A percentile compares a stretch with the other conserved stretches of the same genome.
These are phyloP conservation scores for Scelioninae gen. 1 DNA, from an alignment of 2,888 invertebrate species.

Conservation along the genomic window DNA sequence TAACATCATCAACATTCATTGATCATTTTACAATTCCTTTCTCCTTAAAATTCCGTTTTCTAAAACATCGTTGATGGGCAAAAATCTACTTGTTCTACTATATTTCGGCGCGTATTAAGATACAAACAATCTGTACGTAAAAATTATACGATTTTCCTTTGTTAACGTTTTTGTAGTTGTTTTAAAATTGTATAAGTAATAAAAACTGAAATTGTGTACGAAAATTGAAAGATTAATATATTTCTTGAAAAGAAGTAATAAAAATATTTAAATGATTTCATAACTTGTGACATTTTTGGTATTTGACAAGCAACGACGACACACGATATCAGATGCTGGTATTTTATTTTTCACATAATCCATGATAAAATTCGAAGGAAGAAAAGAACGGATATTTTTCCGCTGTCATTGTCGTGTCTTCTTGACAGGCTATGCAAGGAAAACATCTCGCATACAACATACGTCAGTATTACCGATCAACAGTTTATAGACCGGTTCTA, in stretches of 20 bases:
- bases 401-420: conserved; percentile 56
- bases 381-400: conserved; percentile 46
- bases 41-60: too few relatives aligned
- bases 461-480: conserved; percentile 55
- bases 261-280: neutral
- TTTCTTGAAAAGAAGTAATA: too few relatives aligned
- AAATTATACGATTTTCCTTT: too few relatives aligned
- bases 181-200: too few relatives aligned
- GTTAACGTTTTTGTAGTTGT: too few relatives aligned
- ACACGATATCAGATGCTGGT: neutral
- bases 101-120: too few relatives aligned
- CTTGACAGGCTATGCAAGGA: conserved; percentile 50
- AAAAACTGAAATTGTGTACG: neutral
- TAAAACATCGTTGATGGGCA: too few relatives aligned
- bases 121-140: too few relatives aligned
- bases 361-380: conserved; percentile 27
- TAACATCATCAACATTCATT: conserved; percentile 1
- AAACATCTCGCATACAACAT: conserved; percentile 59
- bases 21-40: neutral
- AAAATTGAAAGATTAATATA: neutral
- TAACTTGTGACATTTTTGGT: conserved; percentile 19
- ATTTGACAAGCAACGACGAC: conserved; percentile 16
- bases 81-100: too few relatives aligned
- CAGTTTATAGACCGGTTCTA: conserved; percentile 65
- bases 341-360: neutral